Base-by-base conservation (phyloP, 1,140 invertebrate genomes). In the Ceratosolen fusciceps region DNA sequence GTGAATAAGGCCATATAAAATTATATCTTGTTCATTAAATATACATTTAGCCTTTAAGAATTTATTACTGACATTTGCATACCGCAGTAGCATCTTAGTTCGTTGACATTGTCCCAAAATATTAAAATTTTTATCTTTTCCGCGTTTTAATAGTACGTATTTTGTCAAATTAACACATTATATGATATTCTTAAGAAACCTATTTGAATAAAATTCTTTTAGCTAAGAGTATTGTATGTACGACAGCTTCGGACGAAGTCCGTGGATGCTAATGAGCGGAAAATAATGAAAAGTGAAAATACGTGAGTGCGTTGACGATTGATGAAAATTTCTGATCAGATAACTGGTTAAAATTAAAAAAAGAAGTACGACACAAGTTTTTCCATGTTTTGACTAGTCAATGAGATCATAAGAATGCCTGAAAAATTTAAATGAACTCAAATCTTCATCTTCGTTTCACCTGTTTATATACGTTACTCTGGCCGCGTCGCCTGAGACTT, bases 1-100 rank as follows among this genome's bases (percentile, higher is more conserved):
- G 7, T 68, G 39, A 49, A 68, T 76, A 76, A 76, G 31, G n/a
- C 26, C 29, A 47, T 68, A 39, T 54, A 49, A 76, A 76, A 76
- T 70, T 24, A 70, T 67, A 77, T 77, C 75, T 49, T 16, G 14
- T 24, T 77, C 75, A 58, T 77, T 70, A 70, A 77, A 58, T 31
- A 65, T 47, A 52, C 62, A 34, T 76, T 43, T 75, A 52, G 43
- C 19, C 43, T n/a, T n/a, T 21, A 24, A 26, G 16, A 2, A 26
- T 34, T 72, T 54, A 72, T 72, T 72, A 34, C 47, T 24, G 47
- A 71, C 37, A 24, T 68, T 68, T 43, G 26, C n/a, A 16, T 14
- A 24, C 24, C 16, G 56, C n/a, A 12, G 56, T 60, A 60, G 49
- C 21, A 52, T 52, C 49, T 68, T 37, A 37, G 60, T 65, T 9